phyloP scores from a whole-genome alignment of 1,140 invertebrate species.

The Drosophila serrata region DNA sequence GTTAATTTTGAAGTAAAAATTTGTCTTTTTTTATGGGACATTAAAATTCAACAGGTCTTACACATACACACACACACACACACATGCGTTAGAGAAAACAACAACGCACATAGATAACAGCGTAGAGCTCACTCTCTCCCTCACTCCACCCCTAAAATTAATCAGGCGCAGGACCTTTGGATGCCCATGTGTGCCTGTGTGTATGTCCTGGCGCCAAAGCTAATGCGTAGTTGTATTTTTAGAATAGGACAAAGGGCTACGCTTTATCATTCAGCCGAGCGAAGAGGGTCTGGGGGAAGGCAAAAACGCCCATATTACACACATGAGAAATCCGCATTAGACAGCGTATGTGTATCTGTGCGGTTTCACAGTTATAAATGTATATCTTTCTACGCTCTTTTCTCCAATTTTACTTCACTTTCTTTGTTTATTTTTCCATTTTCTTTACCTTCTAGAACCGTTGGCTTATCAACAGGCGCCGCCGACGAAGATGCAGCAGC shows the following conservation, averaged over 20 bases:
- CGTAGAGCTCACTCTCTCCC: constrained; percentile 5
- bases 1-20: background rate
- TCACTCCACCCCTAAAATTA: constrained; percentile 28
- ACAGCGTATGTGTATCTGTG: constrained; percentile 4
- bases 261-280: constrained; percentile 13
- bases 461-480: constrained; percentile 65
- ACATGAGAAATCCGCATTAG: constrained; percentile 1
- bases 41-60: constrained; percentile 59
- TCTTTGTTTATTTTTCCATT: constrained; percentile 3
- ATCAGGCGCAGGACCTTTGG: background rate
- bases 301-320: constrained; percentile 36
- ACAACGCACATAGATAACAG: constrained; percentile 15
- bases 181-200: background rate
- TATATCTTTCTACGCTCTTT: background rate
- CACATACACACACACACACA: constrained; percentile 21
- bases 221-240: constrained; percentile 57
- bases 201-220: constrained; percentile 40
- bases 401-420: background rate
- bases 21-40: background rate
- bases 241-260: constrained; percentile 22
- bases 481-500: constrained; percentile 14
- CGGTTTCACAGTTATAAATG: background rate
- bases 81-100: background rate
- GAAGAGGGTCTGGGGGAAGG: background rate
- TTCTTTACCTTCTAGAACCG: constrained; percentile 77